phyloP scores from a whole-genome alignment of 2,797 vertebrate genomes.

The Neopelma chrysocephalum region DNA sequence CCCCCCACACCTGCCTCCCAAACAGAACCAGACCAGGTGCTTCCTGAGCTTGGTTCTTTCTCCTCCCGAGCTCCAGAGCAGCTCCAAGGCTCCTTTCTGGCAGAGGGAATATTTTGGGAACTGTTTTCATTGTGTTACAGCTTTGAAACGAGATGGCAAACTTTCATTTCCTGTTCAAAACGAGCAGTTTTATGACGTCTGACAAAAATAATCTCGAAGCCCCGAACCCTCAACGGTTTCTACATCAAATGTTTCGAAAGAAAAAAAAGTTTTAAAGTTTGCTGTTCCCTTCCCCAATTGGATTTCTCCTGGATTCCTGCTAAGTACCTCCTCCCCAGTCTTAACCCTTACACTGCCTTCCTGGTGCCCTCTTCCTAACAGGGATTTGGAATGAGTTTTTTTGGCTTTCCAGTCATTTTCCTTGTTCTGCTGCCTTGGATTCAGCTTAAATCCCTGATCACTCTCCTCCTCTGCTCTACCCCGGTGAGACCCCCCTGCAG shows the following conservation, averaged over 20 bases:
- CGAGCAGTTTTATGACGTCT: not conserved
- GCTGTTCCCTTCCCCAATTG: not conserved
- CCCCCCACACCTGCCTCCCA: not conserved
- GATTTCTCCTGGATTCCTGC: not conserved
- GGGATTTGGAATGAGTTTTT: not conserved
- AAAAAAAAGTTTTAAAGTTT: not conserved
- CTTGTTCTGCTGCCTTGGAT: too few species aligned
- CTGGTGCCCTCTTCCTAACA: not conserved
- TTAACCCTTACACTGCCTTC: not conserved
- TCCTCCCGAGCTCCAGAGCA: not conserved
- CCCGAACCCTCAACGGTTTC: not conserved
- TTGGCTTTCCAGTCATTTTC: not conserved
- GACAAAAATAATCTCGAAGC: not conserved
- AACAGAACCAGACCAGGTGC: not conserved
- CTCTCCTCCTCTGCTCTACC: not conserved
- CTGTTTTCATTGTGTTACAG: not conserved
- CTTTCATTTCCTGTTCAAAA: slow-evolving; percentile 25
- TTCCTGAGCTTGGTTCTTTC: not conserved
- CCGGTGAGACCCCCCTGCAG: not conserved
- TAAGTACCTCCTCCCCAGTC: not conserved
- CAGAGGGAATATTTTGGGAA: not conserved
- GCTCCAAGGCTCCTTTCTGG: not conserved
- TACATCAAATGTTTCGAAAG: not conserved
- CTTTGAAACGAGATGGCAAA: not conserved
- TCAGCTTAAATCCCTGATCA: not conserved